Evolutionary conservation across 37 sponge, comb jelly and placozoan genomes (phyloP).

Genomic region (Halichondria panicea): DNA sequence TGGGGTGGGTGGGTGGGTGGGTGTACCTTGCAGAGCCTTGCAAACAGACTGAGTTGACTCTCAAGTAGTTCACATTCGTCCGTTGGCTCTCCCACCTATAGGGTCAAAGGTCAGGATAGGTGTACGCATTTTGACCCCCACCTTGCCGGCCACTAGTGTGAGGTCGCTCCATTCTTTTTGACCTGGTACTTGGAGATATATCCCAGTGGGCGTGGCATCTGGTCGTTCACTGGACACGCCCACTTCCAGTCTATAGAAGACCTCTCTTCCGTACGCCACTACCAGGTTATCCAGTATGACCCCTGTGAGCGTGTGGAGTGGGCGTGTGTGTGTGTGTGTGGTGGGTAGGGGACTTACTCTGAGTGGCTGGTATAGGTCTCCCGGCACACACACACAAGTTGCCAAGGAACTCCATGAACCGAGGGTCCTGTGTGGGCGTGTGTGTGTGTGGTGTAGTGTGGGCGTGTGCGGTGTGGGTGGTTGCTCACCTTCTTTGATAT

Average conservation of each 20-base stretch:
- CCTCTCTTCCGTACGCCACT: not conserved
- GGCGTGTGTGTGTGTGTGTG: not conserved
- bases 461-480: too few relatives aligned
- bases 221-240: not conserved
- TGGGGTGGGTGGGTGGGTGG: too few relatives aligned
- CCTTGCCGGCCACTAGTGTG: not conserved
- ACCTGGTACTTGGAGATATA: not conserved
- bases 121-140: too few relatives aligned
- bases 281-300: not conserved
- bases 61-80: slow-evolving; percentile 30
- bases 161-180: not conserved
- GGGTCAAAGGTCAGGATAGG: too few relatives aligned
- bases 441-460: too few relatives aligned
- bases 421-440: slow-evolving; percentile 51
- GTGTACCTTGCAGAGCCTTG: slow-evolving; percentile 46
- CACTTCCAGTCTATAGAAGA: slow-evolving; percentile 17
- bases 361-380: slow-evolving; percentile 48
- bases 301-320: not conserved
- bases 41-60: slow-evolving; percentile 65
- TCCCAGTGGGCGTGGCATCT: not conserved
- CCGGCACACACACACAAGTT: slow-evolving; percentile 68
- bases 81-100: too few relatives aligned
- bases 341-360: slow-evolving; percentile 51
- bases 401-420: slow-evolving; percentile 65
- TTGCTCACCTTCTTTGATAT: slow-evolving; percentile 17